phyloP scores from a whole-genome alignment of 37 sponge, comb jelly and placozoan species.

The Agelas oroides region DNA sequence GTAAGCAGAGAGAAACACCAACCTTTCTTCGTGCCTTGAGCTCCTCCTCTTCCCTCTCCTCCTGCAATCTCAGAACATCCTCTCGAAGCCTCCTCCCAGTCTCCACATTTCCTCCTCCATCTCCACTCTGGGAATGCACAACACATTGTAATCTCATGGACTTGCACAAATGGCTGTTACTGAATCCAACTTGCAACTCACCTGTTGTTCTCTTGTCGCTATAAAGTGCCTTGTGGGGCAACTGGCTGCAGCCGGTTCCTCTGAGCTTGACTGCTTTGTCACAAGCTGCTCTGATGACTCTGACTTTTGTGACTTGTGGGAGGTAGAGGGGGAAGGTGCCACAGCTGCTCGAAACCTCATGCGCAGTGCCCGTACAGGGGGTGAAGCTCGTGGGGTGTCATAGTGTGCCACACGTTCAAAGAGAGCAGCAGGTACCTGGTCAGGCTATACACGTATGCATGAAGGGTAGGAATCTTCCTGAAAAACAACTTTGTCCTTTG shows the following conservation, averaged over 20 bases:
- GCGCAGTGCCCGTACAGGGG: slow-evolving; percentile 2
- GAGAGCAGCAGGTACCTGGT: neutral
- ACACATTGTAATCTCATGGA: no score
- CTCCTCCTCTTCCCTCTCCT: slow-evolving; percentile 46
- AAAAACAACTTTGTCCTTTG: no score
- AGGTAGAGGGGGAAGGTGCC: slow-evolving; percentile 31
- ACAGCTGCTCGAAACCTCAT: slow-evolving; percentile 7
- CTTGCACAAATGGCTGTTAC: no score
- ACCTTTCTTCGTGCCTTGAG: slow-evolving; percentile 26
- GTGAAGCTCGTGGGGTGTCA: slow-evolving; percentile 23
- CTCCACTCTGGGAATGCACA: no score
- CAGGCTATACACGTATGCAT: neutral
- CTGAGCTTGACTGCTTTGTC: neutral
- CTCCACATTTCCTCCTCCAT: neutral
- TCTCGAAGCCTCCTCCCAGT: neutral
- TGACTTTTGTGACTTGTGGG: slow-evolving; percentile 10
- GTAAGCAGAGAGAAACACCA: no score
- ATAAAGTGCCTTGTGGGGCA: neutral
- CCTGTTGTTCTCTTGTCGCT: neutral
- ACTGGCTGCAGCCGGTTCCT: neutral
- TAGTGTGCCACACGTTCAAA: slow-evolving; percentile 57
- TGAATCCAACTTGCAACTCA: no score
- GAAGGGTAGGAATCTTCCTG: no score
- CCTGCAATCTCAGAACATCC: slow-evolving; percentile 26
- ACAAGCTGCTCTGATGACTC: no score